Conservation (phyloP, 2,797 vertebrate species). For the Sciurus vulgaris region DNA sequence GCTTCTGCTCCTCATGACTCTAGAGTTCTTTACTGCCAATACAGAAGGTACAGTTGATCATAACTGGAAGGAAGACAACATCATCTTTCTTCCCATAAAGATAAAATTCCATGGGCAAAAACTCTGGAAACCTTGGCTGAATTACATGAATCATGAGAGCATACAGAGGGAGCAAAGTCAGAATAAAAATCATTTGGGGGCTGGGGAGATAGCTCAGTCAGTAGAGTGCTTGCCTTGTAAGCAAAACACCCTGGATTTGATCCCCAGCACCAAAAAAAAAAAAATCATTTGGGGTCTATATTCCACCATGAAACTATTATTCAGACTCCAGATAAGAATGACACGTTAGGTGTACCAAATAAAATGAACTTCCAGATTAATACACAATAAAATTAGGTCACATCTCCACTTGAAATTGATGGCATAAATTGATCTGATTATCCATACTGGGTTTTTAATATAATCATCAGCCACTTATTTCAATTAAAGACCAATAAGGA, state of each 20-base stretch:
- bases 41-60: accelerated
- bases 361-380: not conserved
- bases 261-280: too few relatives aligned
- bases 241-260: too few relatives aligned
- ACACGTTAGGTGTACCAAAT: not conserved
- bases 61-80: not conserved
- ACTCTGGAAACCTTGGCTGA: not conserved
- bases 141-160: not conserved
- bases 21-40: not conserved
- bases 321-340: not conserved
- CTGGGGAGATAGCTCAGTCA: too few relatives aligned
- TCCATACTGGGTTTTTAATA: not conserved
- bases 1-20: not conserved
- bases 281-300: not conserved
- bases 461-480: not conserved
- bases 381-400: not conserved
- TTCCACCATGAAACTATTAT: not conserved
- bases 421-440: too few relatives aligned
- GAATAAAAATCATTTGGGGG: not conserved
- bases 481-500: not conserved
- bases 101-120: not conserved
- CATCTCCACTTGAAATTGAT: not conserved
- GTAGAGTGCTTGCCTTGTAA: too few relatives aligned
- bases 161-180: not conserved
- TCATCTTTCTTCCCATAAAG: not conserved